Evolutionary conservation across 2,113 vertebrate species (phyloP).

Genomic region (Crypturellus undulatus): DNA sequence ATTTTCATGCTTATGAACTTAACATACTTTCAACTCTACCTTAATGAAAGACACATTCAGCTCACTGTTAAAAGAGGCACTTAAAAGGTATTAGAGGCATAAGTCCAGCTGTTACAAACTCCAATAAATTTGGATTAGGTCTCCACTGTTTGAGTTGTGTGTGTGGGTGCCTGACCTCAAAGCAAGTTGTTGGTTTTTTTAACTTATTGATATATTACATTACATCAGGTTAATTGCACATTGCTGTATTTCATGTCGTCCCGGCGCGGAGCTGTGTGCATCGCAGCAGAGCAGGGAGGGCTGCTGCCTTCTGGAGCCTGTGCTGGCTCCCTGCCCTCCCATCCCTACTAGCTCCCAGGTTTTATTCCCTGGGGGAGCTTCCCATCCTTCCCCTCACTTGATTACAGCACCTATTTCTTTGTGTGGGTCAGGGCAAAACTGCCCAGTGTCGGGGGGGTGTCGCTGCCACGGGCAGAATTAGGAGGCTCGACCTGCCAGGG

Average conservation of each 20-base stretch:
- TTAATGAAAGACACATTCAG: slow-evolving; percentile 70
- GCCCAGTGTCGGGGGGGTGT: fast-evolving
- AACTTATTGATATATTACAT: slow-evolving; percentile 75
- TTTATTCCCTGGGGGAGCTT: not conserved
- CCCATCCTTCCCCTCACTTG: not conserved
- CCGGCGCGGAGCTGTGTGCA: not conserved
- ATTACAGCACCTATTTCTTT: not conserved
- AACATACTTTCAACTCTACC: slow-evolving; percentile 60
- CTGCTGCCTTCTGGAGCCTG: not conserved
- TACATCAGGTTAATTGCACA: slow-evolving; percentile 69
- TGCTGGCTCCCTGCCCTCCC: not conserved
- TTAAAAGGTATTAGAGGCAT: slow-evolving; percentile 75
- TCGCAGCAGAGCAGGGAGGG: not conserved
- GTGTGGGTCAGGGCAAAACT: not conserved
- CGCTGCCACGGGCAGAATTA: not conserved
- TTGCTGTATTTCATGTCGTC: slow-evolving; percentile 68
- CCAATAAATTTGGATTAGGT: slow-evolving; percentile 77
- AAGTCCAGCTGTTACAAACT: slow-evolving; percentile 76
- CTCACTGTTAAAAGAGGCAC: slow-evolving; percentile 73
- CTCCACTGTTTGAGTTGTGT: slow-evolving; percentile 71
- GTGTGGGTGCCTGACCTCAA: slow-evolving; percentile 75
- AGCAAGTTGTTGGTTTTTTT: slow-evolving; percentile 65
- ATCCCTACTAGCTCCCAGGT: not conserved
- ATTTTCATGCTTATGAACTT: slow-evolving; percentile 74
- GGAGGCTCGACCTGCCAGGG: not conserved